Evolutionary conservation across 2,888 invertebrate genomes (phyloP), one percentile per base, ranked within the genome.

Genomic region (Acleris cristana): DNA sequence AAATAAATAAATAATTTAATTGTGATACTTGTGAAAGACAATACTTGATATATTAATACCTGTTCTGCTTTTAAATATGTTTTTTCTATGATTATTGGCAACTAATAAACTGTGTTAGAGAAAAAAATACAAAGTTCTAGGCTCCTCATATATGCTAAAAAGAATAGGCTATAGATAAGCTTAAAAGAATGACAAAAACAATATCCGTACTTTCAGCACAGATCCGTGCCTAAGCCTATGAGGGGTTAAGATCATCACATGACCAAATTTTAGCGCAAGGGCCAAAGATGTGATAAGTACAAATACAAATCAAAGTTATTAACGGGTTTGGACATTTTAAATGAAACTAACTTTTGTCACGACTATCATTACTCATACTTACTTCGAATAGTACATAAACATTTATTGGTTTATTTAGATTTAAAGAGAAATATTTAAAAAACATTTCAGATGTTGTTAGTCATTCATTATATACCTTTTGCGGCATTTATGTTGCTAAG

Each of bases 401-500:
- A 60, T 54, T 48, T 19, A 30, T 51, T 23, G 30, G 58, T 57
- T 55, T 44, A 63, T 67, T 54, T 60, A 30, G 21, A 56, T 56
- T 21, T 45, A 40, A 12, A 3, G 23, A 51, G 1, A 19, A 53
- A 54, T 18, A 70, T 74, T 58, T 59, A 40, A 26, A 61, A 64
- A 58, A 70, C 74, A 62, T 69, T 61, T 64, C 84, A 85, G 83
- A 80, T 82, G 84, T 81, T 77, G 56, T 72, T 30, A 63, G n/a
- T 65, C 63, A 60, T 58, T 65, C 63, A 60, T 58, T 53, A 63
- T 45, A 66, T 94, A 98, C 99, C 98, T 96, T 99, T 99, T 64
- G 99, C 99, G 81, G 99, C 99, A 90, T 96, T 96, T 80, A 99
- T 99, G 87, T 99, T 99, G 86, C 99, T 99, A 74, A 95, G 94